phyloP scores from a whole-genome alignment of 2,113 vertebrate genomes.

The Sitta europaea region DNA sequence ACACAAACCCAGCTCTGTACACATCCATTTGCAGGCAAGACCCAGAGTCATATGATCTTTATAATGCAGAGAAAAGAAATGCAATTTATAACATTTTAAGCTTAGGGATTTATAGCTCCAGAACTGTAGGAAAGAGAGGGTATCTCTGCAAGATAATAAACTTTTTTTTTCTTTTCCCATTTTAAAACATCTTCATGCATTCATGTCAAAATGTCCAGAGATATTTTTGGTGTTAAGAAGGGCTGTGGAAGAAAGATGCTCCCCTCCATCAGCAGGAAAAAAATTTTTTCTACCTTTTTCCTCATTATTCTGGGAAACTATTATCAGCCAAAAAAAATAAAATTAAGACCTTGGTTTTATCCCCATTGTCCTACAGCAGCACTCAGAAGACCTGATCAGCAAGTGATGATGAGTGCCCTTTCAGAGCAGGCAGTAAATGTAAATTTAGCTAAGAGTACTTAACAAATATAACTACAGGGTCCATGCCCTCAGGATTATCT shows the following conservation, averaged over 20 bases:
- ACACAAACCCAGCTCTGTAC: background rate
- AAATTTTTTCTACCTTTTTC: background rate
- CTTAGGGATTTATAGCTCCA: background rate
- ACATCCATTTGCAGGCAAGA: background rate
- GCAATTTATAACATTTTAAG: background rate
- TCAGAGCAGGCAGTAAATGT: background rate
- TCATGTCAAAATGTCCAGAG: background rate
- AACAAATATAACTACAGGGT: background rate
- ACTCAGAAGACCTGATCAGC: background rate
- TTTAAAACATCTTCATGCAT: background rate
- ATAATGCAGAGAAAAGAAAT: background rate
- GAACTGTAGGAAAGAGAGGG: background rate
- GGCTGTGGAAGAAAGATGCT: background rate
- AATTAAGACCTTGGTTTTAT: background rate
- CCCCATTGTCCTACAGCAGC: background rate
- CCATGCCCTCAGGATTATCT: background rate
- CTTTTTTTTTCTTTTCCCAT: background rate
- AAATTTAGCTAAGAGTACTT: slow-evolving; percentile 6
- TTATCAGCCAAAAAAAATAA: background rate
- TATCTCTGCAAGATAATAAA: background rate
- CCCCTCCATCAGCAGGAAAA: background rate
- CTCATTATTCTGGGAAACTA: background rate
- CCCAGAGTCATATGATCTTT: background rate
- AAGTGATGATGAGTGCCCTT: background rate
- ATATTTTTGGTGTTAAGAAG: background rate